These are phyloP conservation scores for Helostoma temminkii DNA, from an alignment of 2,797 vertebrate species.

Conservation along the genomic window DNA sequence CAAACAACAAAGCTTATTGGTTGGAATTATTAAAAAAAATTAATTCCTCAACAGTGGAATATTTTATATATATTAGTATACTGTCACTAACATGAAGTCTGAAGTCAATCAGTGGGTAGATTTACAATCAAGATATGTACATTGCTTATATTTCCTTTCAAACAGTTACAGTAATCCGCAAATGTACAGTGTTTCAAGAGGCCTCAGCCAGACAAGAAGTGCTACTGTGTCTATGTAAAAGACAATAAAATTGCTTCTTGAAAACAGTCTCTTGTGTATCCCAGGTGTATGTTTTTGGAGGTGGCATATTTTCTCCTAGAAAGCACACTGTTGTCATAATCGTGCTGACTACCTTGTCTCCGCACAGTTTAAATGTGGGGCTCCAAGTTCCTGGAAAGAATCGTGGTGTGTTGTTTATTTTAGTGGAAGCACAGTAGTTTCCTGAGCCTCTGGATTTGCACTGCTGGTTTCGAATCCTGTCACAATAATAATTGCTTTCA, in stretches of 20 bases:
- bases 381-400: slow-evolving; percentile 33
- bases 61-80: not conserved
- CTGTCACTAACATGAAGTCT: no score
- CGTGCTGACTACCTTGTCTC: slow-evolving; percentile 37
- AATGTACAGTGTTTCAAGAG: slow-evolving; percentile 32
- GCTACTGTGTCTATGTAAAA: slow-evolving; percentile 26
- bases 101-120: not conserved
- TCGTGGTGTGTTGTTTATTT: slow-evolving; percentile 33
- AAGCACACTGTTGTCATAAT: slow-evolving; percentile 22
- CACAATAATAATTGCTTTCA: slow-evolving; percentile 39
- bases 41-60: not conserved
- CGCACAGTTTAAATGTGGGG: slow-evolving; percentile 33
- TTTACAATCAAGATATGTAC: slow-evolving; percentile 17
- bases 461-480: slow-evolving; percentile 31
- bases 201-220: slow-evolving; percentile 6
- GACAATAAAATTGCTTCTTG: slow-evolving; percentile 35
- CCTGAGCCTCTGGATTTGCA: slow-evolving; percentile 2
- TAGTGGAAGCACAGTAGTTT: slow-evolving; percentile 11
- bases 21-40: no score
- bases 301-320: slow-evolving; percentile 27
- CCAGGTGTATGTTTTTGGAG: slow-evolving; percentile 23
- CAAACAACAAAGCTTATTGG: not conserved
- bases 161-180: slow-evolving; percentile 13
- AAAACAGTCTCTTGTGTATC: slow-evolving; percentile 27
- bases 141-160: slow-evolving; percentile 30